phyloP scores from a whole-genome alignment of 2,888 invertebrate species.

The Pachydiplax longipennis region DNA sequence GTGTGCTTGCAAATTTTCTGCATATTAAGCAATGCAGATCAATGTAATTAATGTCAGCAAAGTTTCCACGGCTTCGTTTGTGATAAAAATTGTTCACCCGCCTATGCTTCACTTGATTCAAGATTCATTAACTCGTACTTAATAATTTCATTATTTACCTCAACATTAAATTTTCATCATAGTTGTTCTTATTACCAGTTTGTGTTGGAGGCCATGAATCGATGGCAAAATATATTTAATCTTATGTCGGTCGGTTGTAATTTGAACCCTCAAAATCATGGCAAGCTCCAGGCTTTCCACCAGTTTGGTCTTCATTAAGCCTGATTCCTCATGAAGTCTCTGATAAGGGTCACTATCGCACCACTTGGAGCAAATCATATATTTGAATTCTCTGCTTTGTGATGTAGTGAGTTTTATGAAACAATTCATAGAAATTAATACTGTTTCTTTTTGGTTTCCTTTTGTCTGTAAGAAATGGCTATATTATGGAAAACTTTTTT shows the following conservation, averaged over 20 bases:
- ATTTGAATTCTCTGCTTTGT: too few relatives aligned
- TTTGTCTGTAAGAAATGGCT: too few relatives aligned
- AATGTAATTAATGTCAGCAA: not conserved
- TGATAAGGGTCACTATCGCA: too few relatives aligned
- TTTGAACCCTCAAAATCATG: too few relatives aligned
- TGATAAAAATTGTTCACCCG: constrained; percentile 28
- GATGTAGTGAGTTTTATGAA: too few relatives aligned
- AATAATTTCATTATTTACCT: constrained; percentile 9
- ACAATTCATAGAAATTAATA: too few relatives aligned
- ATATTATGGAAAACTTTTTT: too few relatives aligned
- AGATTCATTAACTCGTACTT: constrained; percentile 9
- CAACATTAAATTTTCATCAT: not conserved
- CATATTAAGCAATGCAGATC: constrained; percentile 14
- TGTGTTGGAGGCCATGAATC: not conserved
- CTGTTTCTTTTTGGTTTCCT: too few relatives aligned
- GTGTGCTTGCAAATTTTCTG: constrained; percentile 24
- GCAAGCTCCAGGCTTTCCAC: too few relatives aligned
- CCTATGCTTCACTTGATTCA: constrained; percentile 27
- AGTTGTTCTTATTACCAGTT: not conserved
- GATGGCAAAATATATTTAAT: not conserved
- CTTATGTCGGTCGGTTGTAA: not conserved
- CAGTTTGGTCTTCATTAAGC: too few relatives aligned
- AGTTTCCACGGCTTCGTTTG: constrained; percentile 18
- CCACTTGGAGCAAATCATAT: too few relatives aligned
- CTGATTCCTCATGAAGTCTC: too few relatives aligned